Evolutionary conservation across 1,140 invertebrate genomes (phyloP).

Genomic region (Rhopalosiphum maidis): DNA sequence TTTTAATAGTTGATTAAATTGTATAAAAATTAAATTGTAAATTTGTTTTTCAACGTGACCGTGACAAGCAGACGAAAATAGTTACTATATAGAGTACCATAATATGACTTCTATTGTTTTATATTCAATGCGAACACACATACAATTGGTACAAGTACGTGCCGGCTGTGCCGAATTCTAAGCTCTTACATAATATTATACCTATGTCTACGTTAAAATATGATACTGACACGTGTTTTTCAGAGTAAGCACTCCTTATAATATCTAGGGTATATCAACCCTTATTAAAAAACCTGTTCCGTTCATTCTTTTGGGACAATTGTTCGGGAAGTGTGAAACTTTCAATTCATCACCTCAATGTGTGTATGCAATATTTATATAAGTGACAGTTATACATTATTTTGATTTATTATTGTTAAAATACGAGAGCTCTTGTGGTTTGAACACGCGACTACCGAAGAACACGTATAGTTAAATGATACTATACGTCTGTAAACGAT

Average conservation of each 20-base stretch:
- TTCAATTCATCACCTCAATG: not conserved
- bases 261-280: constrained; percentile 7
- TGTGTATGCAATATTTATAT: not conserved
- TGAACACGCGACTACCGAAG: not conserved
- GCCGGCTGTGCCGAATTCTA: not conserved
- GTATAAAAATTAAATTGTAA: too few relatives aligned
- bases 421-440: not conserved
- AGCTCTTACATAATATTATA: not conserved
- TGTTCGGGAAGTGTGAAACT: constrained; percentile 25
- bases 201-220: not conserved
- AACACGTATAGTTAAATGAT: not conserved
- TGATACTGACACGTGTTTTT: not conserved
- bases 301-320: not conserved
- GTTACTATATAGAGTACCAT: not conserved
- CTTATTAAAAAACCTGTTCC: not conserved
- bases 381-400: constrained; percentile 36
- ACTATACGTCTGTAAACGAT: not conserved
- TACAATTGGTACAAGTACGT: constrained; percentile 12
- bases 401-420: constrained; percentile 21
- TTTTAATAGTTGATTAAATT: not conserved
- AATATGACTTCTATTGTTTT: not conserved
- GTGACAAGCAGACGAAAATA: not conserved
- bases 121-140: not conserved
- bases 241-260: not conserved
- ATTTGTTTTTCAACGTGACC: not conserved